phyloP scores from a whole-genome alignment of 2,797 vertebrate species.

The Hippopotamyrus pictus region DNA sequence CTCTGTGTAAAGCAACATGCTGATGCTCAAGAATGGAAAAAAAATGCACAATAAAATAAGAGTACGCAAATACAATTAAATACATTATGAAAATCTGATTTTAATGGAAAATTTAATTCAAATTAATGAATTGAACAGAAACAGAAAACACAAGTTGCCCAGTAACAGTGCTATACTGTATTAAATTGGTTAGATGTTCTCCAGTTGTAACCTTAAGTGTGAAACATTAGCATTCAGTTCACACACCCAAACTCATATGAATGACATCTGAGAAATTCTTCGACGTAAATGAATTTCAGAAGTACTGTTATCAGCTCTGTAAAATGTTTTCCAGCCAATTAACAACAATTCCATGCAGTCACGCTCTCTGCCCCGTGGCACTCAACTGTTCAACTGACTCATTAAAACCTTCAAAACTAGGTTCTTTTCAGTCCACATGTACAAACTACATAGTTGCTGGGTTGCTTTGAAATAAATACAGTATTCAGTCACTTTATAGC shows the following conservation, averaged over 20 bases:
- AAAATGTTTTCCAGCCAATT: slow-evolving; percentile 9
- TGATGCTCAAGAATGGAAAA: neutral
- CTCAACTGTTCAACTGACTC: neutral
- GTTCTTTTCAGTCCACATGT: neutral
- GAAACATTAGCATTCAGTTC: neutral
- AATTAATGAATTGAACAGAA: neutral
- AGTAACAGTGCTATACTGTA: neutral
- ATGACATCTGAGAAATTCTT: slow-evolving; percentile 12
- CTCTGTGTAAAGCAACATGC: neutral
- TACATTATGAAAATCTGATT: neutral
- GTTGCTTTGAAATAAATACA: neutral
- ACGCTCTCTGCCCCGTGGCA: neutral
- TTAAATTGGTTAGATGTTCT: neutral
- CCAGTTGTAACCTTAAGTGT: neutral
- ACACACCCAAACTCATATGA: neutral
- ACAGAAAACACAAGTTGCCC: neutral
- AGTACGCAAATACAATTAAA: neutral
- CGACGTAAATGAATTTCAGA: neutral
- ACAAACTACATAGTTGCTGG: neutral
- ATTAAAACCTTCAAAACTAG: neutral
- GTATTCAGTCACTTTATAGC: neutral
- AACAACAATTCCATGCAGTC: slow-evolving; percentile 5
- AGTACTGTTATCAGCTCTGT: neutral
- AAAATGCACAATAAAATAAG: neutral
- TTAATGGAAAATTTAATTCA: neutral